These are phyloP conservation scores for Heliconius ethilla DNA, from an alignment of 2,888 invertebrate species.

Conservation along the genomic window DNA sequence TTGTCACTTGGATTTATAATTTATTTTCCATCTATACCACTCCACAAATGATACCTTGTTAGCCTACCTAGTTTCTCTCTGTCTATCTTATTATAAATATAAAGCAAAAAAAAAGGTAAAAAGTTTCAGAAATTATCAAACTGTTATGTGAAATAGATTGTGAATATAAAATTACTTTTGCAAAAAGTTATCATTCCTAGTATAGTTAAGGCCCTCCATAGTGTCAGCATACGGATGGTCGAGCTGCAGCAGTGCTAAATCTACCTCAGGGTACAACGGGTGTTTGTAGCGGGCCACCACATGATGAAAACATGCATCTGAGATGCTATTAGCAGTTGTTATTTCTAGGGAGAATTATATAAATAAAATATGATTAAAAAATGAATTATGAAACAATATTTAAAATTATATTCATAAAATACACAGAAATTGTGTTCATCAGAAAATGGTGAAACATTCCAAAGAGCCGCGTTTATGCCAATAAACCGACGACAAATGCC, in stretches of 20 bases:
- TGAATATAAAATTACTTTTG: constrained; percentile 22
- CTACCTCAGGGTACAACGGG: constrained; percentile 30
- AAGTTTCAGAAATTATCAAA: not conserved
- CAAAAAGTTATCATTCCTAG: constrained; percentile 23
- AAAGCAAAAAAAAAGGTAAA: no score
- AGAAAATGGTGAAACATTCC: no score
- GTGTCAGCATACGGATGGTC: constrained; percentile 34
- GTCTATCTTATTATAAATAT: no score
- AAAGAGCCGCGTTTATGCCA: no score
- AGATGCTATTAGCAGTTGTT: not conserved
- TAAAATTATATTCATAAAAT: no score
- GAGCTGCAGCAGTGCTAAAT: constrained; percentile 38
- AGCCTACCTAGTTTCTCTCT: no score
- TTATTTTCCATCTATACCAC: no score
- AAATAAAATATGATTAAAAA: not conserved
- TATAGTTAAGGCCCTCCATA: constrained; percentile 31
- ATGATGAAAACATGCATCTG: constrained; percentile 11
- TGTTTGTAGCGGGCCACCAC: constrained; percentile 39
- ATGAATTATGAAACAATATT: no score
- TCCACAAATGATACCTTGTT: no score
- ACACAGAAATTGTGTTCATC: no score
- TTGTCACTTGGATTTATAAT: no score
- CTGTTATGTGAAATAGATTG: not conserved
- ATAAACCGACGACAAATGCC: no score
- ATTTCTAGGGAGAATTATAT: not conserved